A percentile compares a stretch with the other conserved stretches of the same genome.
Conservation (phyloP, 1,140 invertebrate genomes). For the Ceratosolen fusciceps region DNA sequence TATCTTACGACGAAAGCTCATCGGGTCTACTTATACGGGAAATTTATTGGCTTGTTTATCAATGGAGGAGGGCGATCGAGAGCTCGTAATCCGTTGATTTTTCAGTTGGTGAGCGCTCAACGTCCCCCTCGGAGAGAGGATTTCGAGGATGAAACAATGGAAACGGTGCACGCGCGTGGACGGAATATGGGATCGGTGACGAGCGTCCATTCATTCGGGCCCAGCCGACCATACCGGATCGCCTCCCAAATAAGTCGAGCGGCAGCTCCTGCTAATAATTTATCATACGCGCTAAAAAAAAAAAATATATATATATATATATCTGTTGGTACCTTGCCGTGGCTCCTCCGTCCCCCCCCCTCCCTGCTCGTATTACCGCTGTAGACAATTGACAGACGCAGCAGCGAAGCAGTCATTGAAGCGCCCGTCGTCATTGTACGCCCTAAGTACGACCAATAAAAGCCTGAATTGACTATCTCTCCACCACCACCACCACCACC, state of each 20-base stretch:
- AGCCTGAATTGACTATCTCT: conserved; percentile 24
- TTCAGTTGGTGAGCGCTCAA: no score
- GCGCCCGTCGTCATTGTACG: background rate
- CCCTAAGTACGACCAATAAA: conserved; percentile 4
- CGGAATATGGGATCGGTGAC: background rate
- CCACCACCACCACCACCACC: no score
- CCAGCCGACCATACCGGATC: background rate
- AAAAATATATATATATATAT: background rate
- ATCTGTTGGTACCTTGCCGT: background rate
- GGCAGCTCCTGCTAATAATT: background rate
- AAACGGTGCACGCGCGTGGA: conserved; percentile 15
- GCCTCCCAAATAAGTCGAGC: background rate
- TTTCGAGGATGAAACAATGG: background rate
- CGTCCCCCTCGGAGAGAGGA: no score
- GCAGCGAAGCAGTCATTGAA: background rate
- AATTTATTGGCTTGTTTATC: no score
- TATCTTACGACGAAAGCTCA: no score
- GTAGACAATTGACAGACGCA: background rate
- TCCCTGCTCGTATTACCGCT: no score
- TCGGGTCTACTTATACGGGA: no score
- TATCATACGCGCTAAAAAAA: background rate
- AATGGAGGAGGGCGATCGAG: no score
- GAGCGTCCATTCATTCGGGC: background rate
- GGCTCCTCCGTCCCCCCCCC: no score
- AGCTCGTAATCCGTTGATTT: no score